Base-by-base conservation (phyloP, 2,797 vertebrate genomes). In the Saguinus oedipus region DNA sequence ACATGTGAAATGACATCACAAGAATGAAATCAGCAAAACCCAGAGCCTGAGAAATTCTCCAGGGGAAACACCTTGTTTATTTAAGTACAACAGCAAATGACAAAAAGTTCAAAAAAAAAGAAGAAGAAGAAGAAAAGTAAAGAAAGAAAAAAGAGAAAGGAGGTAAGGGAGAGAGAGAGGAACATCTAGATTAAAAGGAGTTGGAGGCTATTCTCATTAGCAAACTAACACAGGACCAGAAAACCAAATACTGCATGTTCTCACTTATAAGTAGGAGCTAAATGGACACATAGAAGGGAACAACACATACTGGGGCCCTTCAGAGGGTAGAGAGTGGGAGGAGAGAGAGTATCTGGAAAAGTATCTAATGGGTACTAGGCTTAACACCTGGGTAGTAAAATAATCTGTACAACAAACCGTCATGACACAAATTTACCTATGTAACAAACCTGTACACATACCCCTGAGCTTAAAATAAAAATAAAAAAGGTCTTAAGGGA, bases 21-120 rank as follows among this genome's bases (percentile, higher is more conserved):
- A 27, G 39, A 48, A 39, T 46, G 15, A 90, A 96, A 57, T 83
- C 44, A 88, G 76, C 39, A 95, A 95, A 90, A 44, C 20, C 2
- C 17, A 88, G 72, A 50, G 5, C 14, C 5, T 5, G 22, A 95
- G 30, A 95, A 74, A 84, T n/a, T 81, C 30, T 96, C 2, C 26
- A 92, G 74, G 50, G 81, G 39, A 94, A 95, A 85, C 1, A 83
- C 27, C 20, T 79, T 50, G 33, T 76, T 83, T 55, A 44, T 79
- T 74, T 4, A 87, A 79, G 15, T 90, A 30, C 13, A 70, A n/a
- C 33, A 46, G 13, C 5, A 72, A 46, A 88, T 4, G 46, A 78
- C 44, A 78, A 59, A 80, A 64, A 57, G 24, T 39, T 53, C 0
- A 11, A 13, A 27, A 61, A 27, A 30, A 7, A 53, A n/a, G n/a